Evolutionary conservation across 2,888 invertebrate species (phyloP).

Genomic region (Muschampia staudingeri): DNA sequence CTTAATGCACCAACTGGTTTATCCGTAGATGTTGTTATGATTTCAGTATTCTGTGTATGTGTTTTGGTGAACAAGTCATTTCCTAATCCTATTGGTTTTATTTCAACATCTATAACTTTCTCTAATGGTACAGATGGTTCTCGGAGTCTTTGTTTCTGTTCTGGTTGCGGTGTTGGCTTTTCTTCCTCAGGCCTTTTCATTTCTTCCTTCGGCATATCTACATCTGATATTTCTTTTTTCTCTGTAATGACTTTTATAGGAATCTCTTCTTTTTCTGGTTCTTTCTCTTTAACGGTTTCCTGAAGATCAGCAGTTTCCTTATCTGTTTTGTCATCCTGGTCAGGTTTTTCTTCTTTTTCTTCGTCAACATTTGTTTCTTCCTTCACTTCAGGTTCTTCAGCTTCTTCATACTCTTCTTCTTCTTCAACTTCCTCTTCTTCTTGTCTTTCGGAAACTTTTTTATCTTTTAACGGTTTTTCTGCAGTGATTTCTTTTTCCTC

Average conservation of each 20-base stretch:
- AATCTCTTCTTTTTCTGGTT: conserved; percentile 51
- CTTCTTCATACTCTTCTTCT: conserved; percentile 67
- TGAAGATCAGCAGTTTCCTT: conserved; percentile 58
- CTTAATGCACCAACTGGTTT: conserved; percentile 79
- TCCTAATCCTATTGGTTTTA: conserved; percentile 85
- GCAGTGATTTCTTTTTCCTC: conserved; percentile 51
- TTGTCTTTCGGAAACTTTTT: conserved; percentile 58
- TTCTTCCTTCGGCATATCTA: conserved; percentile 64
- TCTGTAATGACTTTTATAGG: conserved; percentile 51
- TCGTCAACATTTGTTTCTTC: conserved; percentile 60
- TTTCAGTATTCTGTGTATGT: conserved; percentile 87
- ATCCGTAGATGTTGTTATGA: conserved; percentile 79
- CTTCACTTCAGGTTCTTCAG: conserved; percentile 71
- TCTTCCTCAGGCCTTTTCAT: conserved; percentile 68
- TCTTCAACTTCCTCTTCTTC: conserved; percentile 66
- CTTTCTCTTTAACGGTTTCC: conserved; percentile 61
- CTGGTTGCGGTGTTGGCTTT: conserved; percentile 66
- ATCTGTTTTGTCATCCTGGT: conserved; percentile 67
- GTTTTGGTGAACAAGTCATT: conserved; percentile 82
- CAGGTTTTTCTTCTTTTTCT: conserved; percentile 59
- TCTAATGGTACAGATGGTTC: conserved; percentile 87
- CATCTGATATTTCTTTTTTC: conserved; percentile 26
- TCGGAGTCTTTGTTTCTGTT: conserved; percentile 77
- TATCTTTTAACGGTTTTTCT: conserved; percentile 55
- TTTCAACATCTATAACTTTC: conserved; percentile 87